A percentile compares a stretch with the other conserved stretches of the same genome.
These are phyloP conservation scores for Stenichneumon culpator DNA, from an alignment of 2,888 invertebrate genomes.

Conservation along the genomic window DNA sequence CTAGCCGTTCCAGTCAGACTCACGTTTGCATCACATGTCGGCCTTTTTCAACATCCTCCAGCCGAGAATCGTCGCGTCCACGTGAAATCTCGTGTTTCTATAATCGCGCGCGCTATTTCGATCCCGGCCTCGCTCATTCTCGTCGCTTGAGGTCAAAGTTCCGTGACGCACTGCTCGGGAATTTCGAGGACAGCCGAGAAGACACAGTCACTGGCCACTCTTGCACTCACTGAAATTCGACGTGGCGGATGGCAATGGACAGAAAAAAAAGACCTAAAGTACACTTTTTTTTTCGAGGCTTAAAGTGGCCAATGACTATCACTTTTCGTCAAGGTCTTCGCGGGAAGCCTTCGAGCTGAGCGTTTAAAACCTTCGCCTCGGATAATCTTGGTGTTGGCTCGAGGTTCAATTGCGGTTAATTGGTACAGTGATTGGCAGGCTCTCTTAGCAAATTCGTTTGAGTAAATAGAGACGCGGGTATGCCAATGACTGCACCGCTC, in stretches of 20 bases:
- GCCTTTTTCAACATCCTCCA: not conserved
- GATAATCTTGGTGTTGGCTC: not conserved
- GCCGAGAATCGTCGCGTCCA: not conserved
- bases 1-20: not conserved
- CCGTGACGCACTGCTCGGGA: conserved; percentile 14
- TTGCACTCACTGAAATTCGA: not conserved
- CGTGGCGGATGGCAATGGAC: not conserved
- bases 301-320: not conserved
- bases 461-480: not conserved
- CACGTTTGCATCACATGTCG: not conserved
- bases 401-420: not conserved
- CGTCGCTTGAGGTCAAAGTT: conserved; percentile 47
- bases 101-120: not conserved
- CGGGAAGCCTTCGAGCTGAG: conserved; percentile 7
- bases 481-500: not conserved
- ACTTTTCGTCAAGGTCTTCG: not conserved
- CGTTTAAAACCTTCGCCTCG: not conserved
- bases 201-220: not conserved
- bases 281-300: not conserved
- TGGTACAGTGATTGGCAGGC: conserved; percentile 7
- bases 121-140: conserved; percentile 3
- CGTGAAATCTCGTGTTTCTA: not conserved
- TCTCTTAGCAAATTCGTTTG: not conserved
- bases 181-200: not conserved
- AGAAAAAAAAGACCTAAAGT: not conserved